These are phyloP conservation scores for Glareola pratincola DNA, from an alignment of 2,113 vertebrate species.

Conservation along the genomic window DNA sequence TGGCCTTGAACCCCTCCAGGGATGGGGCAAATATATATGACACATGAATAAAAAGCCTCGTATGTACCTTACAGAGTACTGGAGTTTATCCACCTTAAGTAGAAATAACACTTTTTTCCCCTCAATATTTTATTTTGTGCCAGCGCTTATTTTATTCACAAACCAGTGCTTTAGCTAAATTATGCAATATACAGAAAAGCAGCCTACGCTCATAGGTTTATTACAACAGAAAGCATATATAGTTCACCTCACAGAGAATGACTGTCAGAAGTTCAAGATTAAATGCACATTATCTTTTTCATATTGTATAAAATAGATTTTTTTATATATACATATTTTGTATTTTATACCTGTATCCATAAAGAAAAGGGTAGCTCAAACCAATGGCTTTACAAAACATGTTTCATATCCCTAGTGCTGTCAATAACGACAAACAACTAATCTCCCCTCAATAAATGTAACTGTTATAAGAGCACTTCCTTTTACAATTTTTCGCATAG, in stretches of 20 bases:
- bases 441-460: slow-evolving; percentile 26
- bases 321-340: background rate
- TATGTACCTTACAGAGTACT: background rate
- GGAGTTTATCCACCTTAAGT: background rate
- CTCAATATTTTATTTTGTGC: background rate
- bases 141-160: background rate
- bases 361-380: background rate
- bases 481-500: slow-evolving; percentile 12
- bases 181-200: background rate
- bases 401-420: background rate
- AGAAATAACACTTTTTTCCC: background rate
- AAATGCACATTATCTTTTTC: background rate
- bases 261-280: background rate
- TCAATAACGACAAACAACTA: slow-evolving; percentile 37
- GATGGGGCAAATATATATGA: background rate
- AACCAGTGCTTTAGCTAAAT: background rate
- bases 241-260: background rate
- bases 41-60: background rate
- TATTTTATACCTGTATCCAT: background rate
- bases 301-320: background rate
- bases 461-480: background rate
- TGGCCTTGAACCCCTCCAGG: too few relatives aligned
- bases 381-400: slow-evolving; percentile 14
- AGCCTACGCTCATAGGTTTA: background rate
- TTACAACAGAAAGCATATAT: background rate